A percentile compares a stretch with the other conserved stretches of the same genome.
Conservation (phyloP, 2,797 vertebrate genomes). For the Jordanella pulchra region DNA sequence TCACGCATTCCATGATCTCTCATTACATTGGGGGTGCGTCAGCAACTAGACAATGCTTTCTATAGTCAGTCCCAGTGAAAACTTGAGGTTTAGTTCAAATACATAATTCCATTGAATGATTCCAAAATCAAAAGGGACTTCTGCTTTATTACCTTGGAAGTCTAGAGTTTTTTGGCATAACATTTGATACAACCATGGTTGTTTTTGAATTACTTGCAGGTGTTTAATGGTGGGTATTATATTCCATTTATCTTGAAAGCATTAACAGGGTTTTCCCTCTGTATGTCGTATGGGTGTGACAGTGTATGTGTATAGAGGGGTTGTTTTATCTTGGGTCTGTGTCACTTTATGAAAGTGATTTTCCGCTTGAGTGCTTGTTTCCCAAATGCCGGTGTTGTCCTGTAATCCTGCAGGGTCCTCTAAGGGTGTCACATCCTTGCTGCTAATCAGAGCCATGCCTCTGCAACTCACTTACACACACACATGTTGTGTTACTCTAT, state of each 20-base stretch:
- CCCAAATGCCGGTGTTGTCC: slow-evolving; percentile 36
- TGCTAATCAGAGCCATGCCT: slow-evolving; percentile 61
- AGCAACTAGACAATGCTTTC: too few relatives aligned
- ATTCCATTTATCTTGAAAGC: not conserved
- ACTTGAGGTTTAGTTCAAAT: too few relatives aligned
- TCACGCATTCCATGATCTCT: too few relatives aligned
- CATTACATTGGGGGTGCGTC: too few relatives aligned
- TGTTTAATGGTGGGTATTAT: slow-evolving; percentile 7
- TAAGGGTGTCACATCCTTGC: slow-evolving; percentile 35
- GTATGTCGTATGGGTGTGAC: not conserved
- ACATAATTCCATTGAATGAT: too few relatives aligned
- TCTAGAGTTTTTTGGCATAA: too few relatives aligned
- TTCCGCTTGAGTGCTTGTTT: slow-evolving; percentile 53
- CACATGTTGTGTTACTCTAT: not conserved
- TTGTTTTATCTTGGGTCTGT: slow-evolving; percentile 17
- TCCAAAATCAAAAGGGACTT: too few relatives aligned
- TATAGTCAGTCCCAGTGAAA: too few relatives aligned
- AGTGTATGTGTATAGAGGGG: slow-evolving; percentile 1
- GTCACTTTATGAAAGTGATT: slow-evolving; percentile 56
- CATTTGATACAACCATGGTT: not conserved
- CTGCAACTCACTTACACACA: slow-evolving; percentile 12
- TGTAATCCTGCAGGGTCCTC: slow-evolving; percentile 57
- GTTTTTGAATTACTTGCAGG: not conserved
- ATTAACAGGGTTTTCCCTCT: not conserved
- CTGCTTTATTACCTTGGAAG: too few relatives aligned